phyloP scores from a whole-genome alignment of 2,113 vertebrate genomes.

The Tetraodon nigroviridis region DNA sequence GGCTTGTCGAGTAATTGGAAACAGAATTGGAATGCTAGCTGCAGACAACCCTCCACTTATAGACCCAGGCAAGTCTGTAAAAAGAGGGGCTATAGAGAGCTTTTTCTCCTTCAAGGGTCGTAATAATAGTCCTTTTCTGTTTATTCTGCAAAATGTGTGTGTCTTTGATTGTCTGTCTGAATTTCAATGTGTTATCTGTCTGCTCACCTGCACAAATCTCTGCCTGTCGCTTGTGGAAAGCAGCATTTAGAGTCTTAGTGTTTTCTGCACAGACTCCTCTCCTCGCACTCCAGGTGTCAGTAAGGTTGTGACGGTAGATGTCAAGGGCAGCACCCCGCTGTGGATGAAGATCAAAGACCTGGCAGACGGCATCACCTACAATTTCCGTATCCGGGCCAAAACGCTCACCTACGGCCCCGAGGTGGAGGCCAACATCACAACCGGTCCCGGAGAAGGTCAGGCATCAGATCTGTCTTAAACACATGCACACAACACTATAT shows the following conservation, averaged over 20 bases:
- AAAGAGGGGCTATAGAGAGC: slow-evolving; percentile 16
- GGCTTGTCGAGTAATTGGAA: slow-evolving; percentile 67
- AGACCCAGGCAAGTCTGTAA: slow-evolving; percentile 30
- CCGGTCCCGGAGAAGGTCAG: slow-evolving; percentile 92
- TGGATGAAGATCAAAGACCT: slow-evolving; percentile 99
- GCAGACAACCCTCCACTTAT: slow-evolving; percentile 39
- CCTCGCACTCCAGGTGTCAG: slow-evolving; percentile 87
- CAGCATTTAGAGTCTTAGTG: slow-evolving; percentile 74
- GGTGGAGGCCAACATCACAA: slow-evolving; percentile 92
- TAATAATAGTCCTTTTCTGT: background rate
- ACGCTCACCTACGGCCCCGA: slow-evolving; percentile 94
- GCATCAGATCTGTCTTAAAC: background rate
- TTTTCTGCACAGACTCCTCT: slow-evolving; percentile 76
- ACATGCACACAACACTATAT: background rate
- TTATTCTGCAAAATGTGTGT: slow-evolving; percentile 10
- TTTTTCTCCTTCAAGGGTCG: no score
- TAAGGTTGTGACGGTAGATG: slow-evolving; percentile 97
- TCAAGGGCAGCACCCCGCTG: slow-evolving; percentile 86
- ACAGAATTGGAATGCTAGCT: slow-evolving; percentile 55
- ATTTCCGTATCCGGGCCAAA: slow-evolving; percentile 88
- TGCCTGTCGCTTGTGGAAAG: slow-evolving; percentile 53
- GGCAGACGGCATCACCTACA: slow-evolving; percentile 88
- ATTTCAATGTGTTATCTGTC: slow-evolving; percentile 8
- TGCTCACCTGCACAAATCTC: slow-evolving; percentile 31
- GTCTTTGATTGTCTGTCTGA: slow-evolving; percentile 6